A percentile compares a stretch with the other conserved stretches of the same genome.
Conservation (phyloP, 2,797 vertebrate genomes). For the Helicolenus hilgendorfi region DNA sequence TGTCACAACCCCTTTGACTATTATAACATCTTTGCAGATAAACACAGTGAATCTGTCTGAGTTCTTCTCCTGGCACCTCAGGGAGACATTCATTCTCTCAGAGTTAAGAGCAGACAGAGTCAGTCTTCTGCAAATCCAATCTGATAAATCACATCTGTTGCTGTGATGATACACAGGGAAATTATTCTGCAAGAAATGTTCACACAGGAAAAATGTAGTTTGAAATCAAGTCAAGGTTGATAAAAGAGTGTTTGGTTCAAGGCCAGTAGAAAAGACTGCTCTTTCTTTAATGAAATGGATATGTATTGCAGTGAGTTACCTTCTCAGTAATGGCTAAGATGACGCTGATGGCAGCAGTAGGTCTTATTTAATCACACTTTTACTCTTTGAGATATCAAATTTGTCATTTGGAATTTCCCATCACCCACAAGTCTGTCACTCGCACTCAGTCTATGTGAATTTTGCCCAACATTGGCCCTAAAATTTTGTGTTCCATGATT, state of each 20-base stretch:
- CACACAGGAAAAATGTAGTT: background rate
- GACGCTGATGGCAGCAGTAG: background rate
- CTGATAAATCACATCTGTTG: background rate
- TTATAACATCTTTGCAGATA: conserved; percentile 5
- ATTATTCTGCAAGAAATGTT: background rate
- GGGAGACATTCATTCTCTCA: conserved; percentile 46
- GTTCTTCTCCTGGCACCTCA: conserved; percentile 51
- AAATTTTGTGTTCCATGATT: background rate
- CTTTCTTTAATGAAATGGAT: background rate
- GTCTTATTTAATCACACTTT: background rate
- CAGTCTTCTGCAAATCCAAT: conserved; percentile 1
- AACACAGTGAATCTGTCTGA: conserved; percentile 9
- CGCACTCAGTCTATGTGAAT: background rate
- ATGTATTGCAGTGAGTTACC: background rate
- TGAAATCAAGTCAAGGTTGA: background rate
- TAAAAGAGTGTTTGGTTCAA: background rate
- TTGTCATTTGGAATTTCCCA: background rate
- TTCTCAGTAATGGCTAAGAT: background rate
- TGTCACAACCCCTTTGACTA: background rate
- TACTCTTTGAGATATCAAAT: background rate
- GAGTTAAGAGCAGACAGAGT: conserved; percentile 3
- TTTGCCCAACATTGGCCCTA: background rate
- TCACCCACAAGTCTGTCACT: background rate
- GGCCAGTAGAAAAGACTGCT: background rate
- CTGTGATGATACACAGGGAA: background rate